Evolutionary conservation across 2,888 invertebrate genomes (phyloP).

Genomic region (Clostera curtula): DNA sequence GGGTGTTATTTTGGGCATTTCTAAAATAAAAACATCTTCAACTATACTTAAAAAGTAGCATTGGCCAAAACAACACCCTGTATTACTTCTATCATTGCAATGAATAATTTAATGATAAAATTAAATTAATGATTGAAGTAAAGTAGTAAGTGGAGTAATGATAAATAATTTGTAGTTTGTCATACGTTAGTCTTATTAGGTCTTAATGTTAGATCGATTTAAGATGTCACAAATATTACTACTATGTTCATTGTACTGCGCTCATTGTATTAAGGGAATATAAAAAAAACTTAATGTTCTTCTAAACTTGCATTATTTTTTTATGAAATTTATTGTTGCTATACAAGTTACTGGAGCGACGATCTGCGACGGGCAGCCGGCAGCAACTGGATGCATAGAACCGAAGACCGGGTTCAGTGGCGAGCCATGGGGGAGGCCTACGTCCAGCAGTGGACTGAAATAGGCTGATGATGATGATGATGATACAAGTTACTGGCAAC

Average conservation of each 20-base stretch:
- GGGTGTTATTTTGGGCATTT: slow-evolving; percentile 7
- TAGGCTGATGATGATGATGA: too few species aligned
- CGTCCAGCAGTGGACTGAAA: too few species aligned
- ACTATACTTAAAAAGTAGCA: slow-evolving; percentile 2
- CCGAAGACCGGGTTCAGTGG: too few species aligned
- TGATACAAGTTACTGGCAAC: too few species aligned
- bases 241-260: slow-evolving; percentile 10
- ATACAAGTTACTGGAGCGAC: too few species aligned
- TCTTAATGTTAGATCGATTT: slow-evolving; percentile 5
- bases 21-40: not conserved
- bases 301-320: too few species aligned
- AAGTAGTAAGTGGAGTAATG: slow-evolving; percentile 50
- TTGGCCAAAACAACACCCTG: slow-evolving; percentile 9
- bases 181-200: slow-evolving; percentile 7
- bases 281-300: too few species aligned
- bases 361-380: too few species aligned
- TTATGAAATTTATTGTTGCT: too few species aligned
- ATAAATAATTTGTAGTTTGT: slow-evolving; percentile 12
- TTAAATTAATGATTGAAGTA: slow-evolving; percentile 62
- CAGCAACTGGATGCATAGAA: too few species aligned
- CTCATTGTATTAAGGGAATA: too few species aligned
- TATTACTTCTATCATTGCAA: slow-evolving; percentile 46
- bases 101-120: slow-evolving; percentile 51
- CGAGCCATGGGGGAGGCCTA: too few species aligned
- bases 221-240: slow-evolving; percentile 19